Evolutionary conservation across 1,140 invertebrate species (phyloP), one percentile per base, ranked within the genome.

Genomic region (Ceratoteleas bidentatus): DNA sequence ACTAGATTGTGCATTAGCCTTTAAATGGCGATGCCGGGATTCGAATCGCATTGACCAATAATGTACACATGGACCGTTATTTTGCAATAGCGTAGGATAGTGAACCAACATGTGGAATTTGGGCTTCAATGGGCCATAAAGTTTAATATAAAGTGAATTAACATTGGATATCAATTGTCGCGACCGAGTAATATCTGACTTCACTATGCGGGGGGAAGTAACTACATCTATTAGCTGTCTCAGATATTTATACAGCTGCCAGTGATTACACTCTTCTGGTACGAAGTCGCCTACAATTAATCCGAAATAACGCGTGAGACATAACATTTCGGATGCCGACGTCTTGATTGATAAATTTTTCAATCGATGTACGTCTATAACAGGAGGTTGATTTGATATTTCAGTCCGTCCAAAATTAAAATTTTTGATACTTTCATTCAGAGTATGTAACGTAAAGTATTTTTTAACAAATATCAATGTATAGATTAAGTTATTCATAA

Each of bases 1-100:
- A n/a, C n/a, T n/a, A n/a, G 47, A 49, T 49, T 49, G 3, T 13
- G 13, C 47, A 49, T 49, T 49, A 1, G 47, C 47, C 13, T 49
- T 49, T 7, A 49, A 5, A 5, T 14, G 3, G 3, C 13, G 47
- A 49, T 49, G 47, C n/a, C 47, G 47, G 13, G 47, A 49, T 13
- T 49, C 47, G 13, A 13, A 49, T 49, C 47, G 11, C 47, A 49
- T 49, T 0, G 13, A 49, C 47, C 47, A 49, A 11, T 49, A 49
- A 13, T 49, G 47, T 13, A 49, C 6, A 14, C 47, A 49, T 7
- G 47, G 47, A 5, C 47, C 47, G 13, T 49, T 49, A 13, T 49
- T 49, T 13, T 1, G 2, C n/a, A 49, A 49, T 5, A 49, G 3
- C 0, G 10, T 49, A 49, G 6, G 0, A 14, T 49, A 49, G 47